These are phyloP conservation scores for Ahaetulla prasina DNA, from an alignment of 2,113 vertebrate species.

Conservation along the genomic window DNA sequence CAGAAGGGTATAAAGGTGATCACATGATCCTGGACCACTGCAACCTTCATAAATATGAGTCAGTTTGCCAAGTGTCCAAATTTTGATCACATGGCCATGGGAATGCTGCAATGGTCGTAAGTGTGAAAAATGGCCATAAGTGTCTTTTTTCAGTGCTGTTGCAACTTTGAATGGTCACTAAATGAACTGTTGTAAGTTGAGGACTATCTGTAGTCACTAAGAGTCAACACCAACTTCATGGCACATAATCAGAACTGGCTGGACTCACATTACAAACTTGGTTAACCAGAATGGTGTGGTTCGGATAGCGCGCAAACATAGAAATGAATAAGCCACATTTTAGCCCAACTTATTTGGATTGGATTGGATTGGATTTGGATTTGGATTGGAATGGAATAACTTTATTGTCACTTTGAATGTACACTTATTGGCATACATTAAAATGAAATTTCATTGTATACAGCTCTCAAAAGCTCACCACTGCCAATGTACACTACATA, in stretches of 20 bases:
- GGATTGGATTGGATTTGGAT: too few relatives aligned
- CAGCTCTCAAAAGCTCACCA: too few relatives aligned
- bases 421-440: too few relatives aligned
- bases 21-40: too few relatives aligned
- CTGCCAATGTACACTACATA: too few relatives aligned
- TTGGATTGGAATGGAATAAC: too few relatives aligned
- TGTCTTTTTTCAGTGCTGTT: neutral
- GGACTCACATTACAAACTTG: neutral
- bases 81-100: neutral
- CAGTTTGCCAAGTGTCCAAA: neutral
- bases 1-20: too few relatives aligned
- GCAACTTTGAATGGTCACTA: neutral
- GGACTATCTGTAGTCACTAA: neutral
- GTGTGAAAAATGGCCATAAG: neutral
- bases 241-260: too few relatives aligned
- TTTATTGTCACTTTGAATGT: too few relatives aligned
- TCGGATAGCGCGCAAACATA: neutral
- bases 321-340: neutral
- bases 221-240: too few relatives aligned
- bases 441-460: too few relatives aligned
- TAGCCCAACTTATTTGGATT: neutral
- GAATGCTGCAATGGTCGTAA: neutral
- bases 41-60: neutral
- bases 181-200: neutral
- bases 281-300: neutral